These are phyloP conservation scores for Tetramorium parvispinum DNA, from an alignment of 1,140 invertebrate genomes.

Conservation along the genomic window DNA sequence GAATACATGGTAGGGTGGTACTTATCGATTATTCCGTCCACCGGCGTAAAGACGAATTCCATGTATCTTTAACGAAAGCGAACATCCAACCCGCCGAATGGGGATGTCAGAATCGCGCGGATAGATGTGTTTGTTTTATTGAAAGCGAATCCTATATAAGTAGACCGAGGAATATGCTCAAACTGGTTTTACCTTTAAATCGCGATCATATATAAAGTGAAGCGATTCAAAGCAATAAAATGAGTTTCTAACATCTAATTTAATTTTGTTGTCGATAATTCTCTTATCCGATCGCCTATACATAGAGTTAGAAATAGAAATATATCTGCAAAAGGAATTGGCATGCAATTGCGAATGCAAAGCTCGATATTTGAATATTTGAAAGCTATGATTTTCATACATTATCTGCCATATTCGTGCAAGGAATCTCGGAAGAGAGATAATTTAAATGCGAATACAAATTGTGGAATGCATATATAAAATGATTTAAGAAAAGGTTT, in stretches of 20 bases:
- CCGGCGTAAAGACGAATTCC: slow-evolving; percentile 65
- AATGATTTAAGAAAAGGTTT: not conserved
- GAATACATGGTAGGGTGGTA: slow-evolving; percentile 55
- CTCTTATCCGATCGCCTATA: not conserved
- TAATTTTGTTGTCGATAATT: not conserved
- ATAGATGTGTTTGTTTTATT: not conserved
- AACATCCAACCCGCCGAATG: slow-evolving; percentile 61
- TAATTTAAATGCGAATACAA: slow-evolving; percentile 9
- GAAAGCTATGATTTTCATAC: not conserved
- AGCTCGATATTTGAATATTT: not conserved
- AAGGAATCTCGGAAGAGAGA: not conserved
- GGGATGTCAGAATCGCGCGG: not conserved
- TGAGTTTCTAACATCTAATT: not conserved
- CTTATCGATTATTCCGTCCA: slow-evolving; percentile 73
- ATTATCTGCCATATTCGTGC: not conserved
- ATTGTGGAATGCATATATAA: not conserved
- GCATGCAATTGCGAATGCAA: not conserved
- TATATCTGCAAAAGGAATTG: not conserved
- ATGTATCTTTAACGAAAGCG: slow-evolving; percentile 68
- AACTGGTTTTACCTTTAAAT: not conserved
- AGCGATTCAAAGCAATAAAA: not conserved
- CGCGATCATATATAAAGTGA: not conserved
- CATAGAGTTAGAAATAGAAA: too few species aligned
- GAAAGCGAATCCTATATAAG: not conserved
- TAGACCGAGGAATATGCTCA: not conserved